Evolutionary conservation across 1,140 invertebrate genomes (phyloP).

Genomic region (Meloidogyne chitwoodi): DNA sequence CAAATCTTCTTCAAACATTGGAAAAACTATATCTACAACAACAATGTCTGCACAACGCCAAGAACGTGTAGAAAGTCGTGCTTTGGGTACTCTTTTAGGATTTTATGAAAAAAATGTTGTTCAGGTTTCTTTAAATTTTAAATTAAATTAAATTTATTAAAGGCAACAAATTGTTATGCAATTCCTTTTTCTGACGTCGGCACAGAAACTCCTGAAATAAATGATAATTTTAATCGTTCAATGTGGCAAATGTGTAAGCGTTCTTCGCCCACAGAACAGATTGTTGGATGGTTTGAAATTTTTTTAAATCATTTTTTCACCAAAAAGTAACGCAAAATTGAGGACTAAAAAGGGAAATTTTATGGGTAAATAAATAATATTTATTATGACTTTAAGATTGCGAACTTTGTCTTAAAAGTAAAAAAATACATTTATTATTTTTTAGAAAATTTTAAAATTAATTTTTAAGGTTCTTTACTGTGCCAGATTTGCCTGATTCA

Average conservation of each 20-base stretch:
- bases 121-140: constrained; percentile 32
- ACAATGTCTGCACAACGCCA: not conserved
- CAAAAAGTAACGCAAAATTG: too few species aligned
- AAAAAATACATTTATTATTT: too few species aligned
- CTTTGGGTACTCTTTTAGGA: constrained; percentile 54
- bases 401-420: too few species aligned
- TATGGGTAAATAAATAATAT: too few species aligned
- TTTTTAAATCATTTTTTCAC: too few species aligned
- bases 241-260: constrained; percentile 48
- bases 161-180: constrained; percentile 57
- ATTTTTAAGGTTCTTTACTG: constrained; percentile 49
- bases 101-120: constrained; percentile 58
- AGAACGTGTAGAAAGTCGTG: constrained; percentile 34
- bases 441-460: too few species aligned
- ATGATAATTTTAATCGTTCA: constrained; percentile 52
- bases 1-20: constrained; percentile 22
- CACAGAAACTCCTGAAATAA: constrained; percentile 44
- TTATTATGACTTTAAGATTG: too few species aligned
- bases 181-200: constrained; percentile 53
- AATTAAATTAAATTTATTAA: not conserved
- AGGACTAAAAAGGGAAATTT: too few species aligned
- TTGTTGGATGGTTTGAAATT: constrained; percentile 50
- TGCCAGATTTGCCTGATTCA: constrained; percentile 42
- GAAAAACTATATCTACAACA: not conserved
- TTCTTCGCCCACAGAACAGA: constrained; percentile 51